phyloP scores from a whole-genome alignment of 2,888 invertebrate species.

The Mythimna vitellina region DNA sequence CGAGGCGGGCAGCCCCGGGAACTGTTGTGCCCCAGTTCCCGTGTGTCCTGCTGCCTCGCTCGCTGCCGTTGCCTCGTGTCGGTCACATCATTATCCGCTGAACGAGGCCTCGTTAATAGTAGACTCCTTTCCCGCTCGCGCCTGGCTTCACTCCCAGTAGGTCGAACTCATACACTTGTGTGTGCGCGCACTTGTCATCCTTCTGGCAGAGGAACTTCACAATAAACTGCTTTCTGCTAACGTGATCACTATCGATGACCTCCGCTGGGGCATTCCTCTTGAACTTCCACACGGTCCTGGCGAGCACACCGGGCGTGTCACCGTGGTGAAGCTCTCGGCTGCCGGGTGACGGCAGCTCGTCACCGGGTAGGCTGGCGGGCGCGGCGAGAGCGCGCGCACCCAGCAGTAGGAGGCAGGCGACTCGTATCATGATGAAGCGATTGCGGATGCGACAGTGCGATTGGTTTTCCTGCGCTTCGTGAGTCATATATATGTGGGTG shows the following conservation, averaged over 20 bases:
- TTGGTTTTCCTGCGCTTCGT: slow-evolving; percentile 40
- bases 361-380: slow-evolving; percentile 16
- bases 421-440: slow-evolving; percentile 36
- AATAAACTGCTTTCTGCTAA: slow-evolving; percentile 57
- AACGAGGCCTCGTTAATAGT: slow-evolving; percentile 44
- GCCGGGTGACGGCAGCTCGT: slow-evolving; percentile 2
- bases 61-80: background rate
- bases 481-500: slow-evolving; percentile 44
- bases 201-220: slow-evolving; percentile 57
- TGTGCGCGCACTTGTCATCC: slow-evolving; percentile 44
- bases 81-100: background rate
- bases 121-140: slow-evolving; percentile 34
- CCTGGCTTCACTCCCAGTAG: slow-evolving; percentile 53
- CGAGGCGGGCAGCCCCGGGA: background rate
- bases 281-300: slow-evolving; percentile 12
- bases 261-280: slow-evolving; percentile 23
- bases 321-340: background rate
- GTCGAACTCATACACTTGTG: slow-evolving; percentile 66
- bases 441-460: slow-evolving; percentile 30
- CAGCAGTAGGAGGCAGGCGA: slow-evolving; percentile 50
- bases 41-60: background rate
- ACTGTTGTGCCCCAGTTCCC: background rate
- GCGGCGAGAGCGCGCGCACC: slow-evolving; percentile 28
- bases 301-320: background rate
- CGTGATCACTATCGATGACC: background rate